A percentile compares a stretch with the other conserved stretches of the same genome.
These are phyloP conservation scores for Poeciliopsis turneri DNA, from an alignment of 2,797 vertebrate genomes.

Conservation along the genomic window DNA sequence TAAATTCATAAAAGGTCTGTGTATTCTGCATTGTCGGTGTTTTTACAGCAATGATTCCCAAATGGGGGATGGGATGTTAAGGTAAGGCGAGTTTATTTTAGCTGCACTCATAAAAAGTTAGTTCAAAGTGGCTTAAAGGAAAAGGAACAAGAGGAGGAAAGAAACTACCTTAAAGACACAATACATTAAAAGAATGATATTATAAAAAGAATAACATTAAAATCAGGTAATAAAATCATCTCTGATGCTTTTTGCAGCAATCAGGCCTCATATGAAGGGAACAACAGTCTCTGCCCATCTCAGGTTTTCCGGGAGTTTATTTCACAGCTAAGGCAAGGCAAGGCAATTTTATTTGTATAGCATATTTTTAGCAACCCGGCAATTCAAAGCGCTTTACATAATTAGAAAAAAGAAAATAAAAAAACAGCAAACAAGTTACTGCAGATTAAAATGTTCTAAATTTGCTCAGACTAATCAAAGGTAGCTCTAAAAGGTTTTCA, in stretches of 20 bases:
- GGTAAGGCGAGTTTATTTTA: background rate
- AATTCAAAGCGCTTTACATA: background rate
- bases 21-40: background rate
- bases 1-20: conserved; percentile 15
- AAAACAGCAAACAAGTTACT: too few species aligned
- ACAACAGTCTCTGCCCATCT: background rate
- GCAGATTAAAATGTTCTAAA: too few species aligned
- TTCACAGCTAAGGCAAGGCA: background rate
- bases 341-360: background rate
- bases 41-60: conserved; percentile 5
- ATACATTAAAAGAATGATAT: background rate
- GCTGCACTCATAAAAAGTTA: background rate
- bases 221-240: background rate
- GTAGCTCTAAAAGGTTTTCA: too few species aligned
- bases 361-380: background rate
- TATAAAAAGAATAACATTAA: background rate
- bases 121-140: background rate
- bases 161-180: background rate
- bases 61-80: background rate
- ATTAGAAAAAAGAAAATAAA: background rate
- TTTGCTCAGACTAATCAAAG: too few species aligned
- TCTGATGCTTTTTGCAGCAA: background rate
- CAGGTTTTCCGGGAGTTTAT: background rate
- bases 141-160: background rate
- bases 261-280: background rate